Conservation (phyloP, 2,113 vertebrate species). For the Arothron firmamentum region DNA sequence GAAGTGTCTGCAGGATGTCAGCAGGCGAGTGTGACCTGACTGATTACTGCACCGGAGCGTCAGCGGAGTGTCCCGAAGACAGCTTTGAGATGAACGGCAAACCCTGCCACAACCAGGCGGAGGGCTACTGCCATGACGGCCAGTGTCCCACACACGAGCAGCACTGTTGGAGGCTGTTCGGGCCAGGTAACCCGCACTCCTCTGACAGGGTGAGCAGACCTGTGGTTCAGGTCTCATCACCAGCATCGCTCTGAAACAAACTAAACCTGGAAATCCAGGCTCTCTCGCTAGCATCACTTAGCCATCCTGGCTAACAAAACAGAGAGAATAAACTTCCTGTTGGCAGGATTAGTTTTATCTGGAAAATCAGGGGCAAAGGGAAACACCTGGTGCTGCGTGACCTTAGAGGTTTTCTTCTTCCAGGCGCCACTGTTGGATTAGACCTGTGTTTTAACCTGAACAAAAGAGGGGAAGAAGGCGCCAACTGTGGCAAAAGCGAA, state of each 20-base stretch:
- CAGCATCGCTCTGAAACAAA: no score
- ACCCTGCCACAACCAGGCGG: conserved; percentile 66
- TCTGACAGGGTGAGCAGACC: neutral
- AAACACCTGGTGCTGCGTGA: no score
- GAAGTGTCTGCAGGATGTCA: conserved; percentile 70
- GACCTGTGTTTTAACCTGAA: conserved; percentile 76
- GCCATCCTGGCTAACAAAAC: no score
- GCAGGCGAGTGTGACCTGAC: conserved; percentile 80
- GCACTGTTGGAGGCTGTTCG: conserved; percentile 84
- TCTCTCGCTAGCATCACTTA: no score
- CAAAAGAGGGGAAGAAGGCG: conserved; percentile 56
- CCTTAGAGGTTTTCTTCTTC: neutral
- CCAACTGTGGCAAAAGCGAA: conserved; percentile 73
- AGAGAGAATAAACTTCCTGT: no score
- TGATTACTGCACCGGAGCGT: conserved; percentile 79
- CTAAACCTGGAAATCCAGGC: neutral
- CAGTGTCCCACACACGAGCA: conserved; percentile 76
- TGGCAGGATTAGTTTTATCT: no score
- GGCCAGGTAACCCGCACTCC: conserved; percentile 71
- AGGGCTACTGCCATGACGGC: conserved; percentile 83
- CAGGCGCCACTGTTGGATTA: conserved; percentile 71
- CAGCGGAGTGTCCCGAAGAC: conserved; percentile 78
- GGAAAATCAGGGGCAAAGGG: no score
- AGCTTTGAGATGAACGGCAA: conserved; percentile 84
- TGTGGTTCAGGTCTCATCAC: no score